Conservation (phyloP, 1,140 invertebrate species). For the Micrasema longulum region DNA sequence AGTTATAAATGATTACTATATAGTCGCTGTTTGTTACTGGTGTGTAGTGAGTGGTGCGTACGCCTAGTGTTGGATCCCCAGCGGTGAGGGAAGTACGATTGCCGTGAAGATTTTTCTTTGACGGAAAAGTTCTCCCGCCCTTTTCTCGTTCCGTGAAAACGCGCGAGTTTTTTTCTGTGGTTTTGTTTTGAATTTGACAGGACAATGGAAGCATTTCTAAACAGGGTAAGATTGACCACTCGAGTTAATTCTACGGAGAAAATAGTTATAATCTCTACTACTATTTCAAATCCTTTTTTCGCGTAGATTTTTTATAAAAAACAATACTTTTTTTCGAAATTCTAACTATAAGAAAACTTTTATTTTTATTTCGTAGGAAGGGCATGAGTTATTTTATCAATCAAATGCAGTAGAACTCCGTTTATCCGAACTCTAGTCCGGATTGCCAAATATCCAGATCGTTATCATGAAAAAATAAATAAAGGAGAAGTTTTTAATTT, state of each 20-base stretch:
- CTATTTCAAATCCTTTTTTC: neutral
- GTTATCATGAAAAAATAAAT: too few relatives aligned
- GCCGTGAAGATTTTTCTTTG: neutral
- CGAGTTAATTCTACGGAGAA: neutral
- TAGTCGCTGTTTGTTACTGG: slow-evolving; percentile 3
- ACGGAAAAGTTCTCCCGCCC: slow-evolving; percentile 14
- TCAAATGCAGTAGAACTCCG: too few relatives aligned
- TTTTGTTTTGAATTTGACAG: neutral
- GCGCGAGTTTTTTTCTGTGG: slow-evolving; percentile 3
- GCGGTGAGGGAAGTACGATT: neutral
- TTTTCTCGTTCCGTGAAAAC: neutral
- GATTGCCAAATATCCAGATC: too few relatives aligned
- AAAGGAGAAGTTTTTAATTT: too few relatives aligned
- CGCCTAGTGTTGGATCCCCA: neutral
- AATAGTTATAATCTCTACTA: neutral
- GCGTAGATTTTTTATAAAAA: neutral
- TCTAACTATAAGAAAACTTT: neutral
- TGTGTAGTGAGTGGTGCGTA: neutral
- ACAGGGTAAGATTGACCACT: neutral
- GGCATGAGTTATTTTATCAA: neutral
- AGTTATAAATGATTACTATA: neutral
- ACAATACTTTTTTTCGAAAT: neutral
- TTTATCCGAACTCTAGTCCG: too few relatives aligned
- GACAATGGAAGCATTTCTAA: slow-evolving; percentile 14
- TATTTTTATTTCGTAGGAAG: neutral